Percentiles rank a stretch among this genome's conserved stretches.
These are phyloP conservation scores for Hydraecia micacea DNA, from an alignment of 2,888 invertebrate genomes.

Conservation along the genomic window DNA sequence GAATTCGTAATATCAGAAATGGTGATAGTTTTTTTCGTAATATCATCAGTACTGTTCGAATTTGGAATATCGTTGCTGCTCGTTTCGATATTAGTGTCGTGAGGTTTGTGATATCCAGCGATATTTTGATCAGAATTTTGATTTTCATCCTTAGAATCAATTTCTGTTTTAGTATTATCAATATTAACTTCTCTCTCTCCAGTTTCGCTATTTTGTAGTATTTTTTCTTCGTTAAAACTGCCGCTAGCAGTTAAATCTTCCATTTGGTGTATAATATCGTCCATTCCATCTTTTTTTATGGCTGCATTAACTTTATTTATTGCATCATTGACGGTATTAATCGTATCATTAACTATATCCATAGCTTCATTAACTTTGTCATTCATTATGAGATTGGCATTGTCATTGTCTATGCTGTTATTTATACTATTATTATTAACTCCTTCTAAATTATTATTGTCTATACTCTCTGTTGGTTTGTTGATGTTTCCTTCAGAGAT, in stretches of 20 bases:
- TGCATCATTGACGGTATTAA: slow-evolving; percentile 18
- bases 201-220: slow-evolving; percentile 26
- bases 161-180: background rate
- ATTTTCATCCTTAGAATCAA: background rate
- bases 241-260: slow-evolving; percentile 20
- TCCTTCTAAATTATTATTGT: background rate
- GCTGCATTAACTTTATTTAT: slow-evolving; percentile 6
- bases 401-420: background rate
- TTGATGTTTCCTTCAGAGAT: background rate
- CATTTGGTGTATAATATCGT: slow-evolving; percentile 42
- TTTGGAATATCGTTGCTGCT: background rate
- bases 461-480: background rate
- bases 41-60: background rate
- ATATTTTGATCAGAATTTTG: background rate
- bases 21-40: background rate
- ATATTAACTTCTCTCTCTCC: slow-evolving; percentile 51
- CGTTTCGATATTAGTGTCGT: background rate
- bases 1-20: background rate
- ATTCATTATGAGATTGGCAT: background rate
- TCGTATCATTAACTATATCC: slow-evolving; percentile 33
- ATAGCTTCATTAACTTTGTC: slow-evolving; percentile 34
- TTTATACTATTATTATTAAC: background rate
- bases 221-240: slow-evolving; percentile 1
- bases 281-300: slow-evolving; percentile 31
- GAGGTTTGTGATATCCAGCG: background rate